Base-by-base conservation (phyloP, 2,888 invertebrate genomes). In the Eumerus sabulonum region DNA sequence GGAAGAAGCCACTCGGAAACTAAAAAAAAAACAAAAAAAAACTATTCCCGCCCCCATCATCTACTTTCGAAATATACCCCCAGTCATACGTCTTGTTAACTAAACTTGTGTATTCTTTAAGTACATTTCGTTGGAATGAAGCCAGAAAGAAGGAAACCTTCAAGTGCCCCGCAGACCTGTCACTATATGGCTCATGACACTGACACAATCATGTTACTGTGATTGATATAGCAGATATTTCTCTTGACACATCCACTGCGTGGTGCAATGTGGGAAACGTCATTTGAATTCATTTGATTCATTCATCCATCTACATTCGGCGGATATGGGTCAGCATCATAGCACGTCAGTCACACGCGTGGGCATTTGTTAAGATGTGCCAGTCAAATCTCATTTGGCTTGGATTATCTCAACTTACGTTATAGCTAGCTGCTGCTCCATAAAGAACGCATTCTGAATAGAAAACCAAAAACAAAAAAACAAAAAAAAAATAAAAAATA, bases 131-230 rank as follows among this genome's bases (percentile, higher is more conserved):
- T 74, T 74, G 79, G 79, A 79, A 73, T 54, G 35, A 56, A 42
- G 79, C 79, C 77, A 77, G 68, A 63, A 67, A 67, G 27, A 16
- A 14, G 51, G 35, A 44, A 42, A 17, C 47, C 18, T 42, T 27
- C 16, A 73, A 74, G 44, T 35, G 44, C 72, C 76, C 51, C 60
- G 1, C 9, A 57, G 44, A 44, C 44, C n/a, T n/a, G n/a, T 14
- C 66, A 50, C 11, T 7, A 54, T 16, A 53, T 40, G 57, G 19
- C 76, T 76, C 71, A 64, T 79, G 79, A 74, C 79, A 74, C 74
- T 79, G 79, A 79, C 74, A 74, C 74, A 79, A 79, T 79, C 79
- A 64, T 79, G 74, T 79, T 74, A 79, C 74, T 79, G 68, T 79
- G 79, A 79, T 79, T 79, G 79, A 79, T 79, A 74, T 59, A 14